Evolutionary conservation across 2,797 vertebrate genomes (phyloP), one percentile per base, ranked within the genome.

Genomic region (Darevskia nairensis): DNA sequence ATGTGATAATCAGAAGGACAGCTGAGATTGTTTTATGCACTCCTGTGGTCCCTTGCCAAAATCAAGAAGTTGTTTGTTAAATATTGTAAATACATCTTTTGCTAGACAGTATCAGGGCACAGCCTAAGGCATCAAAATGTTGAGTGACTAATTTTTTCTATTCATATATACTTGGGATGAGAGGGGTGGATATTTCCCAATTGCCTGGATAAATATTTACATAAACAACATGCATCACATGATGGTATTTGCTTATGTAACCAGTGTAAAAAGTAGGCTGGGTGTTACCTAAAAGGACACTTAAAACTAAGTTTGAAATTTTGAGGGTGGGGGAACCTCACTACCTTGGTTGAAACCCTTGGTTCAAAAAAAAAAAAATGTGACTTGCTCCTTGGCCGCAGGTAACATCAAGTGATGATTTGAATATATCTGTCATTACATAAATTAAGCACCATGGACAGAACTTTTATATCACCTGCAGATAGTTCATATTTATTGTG

Each of bases 21-120:
- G 44, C 41, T 83, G 89, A 81, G 86, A 90, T 90, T 92, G 89
- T 81, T 83, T 17, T 88, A 88, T 75, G 83, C 3, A 87, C 10
- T 87, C 91, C 85, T 86, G 39, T 61, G 89, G 27, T 88, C 8
- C 39, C 35, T 83, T 76, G 1, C 46, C 41, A 87, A 93, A 77
- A 64, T 85, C 59, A 93, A 88, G 15, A 1, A 89, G 29, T 87
- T 91, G 93, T 90, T 91, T 92, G 90, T 91, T 92, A 94, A 94
- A 21, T 19, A 80, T 1, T 61, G 17, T 86, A 91, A 76, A 90
- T 86, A 80, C 3, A 35, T 55, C 23, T 84, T 74, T 90, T 86
- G 91, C 90, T 93, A 89, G 90, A 92, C 86, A 85, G 39, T 90
- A 91, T 55, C 72, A 41, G 90, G 92, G 29, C 19, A 92, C 75